Base-by-base conservation (phyloP, 2,888 invertebrate species). In the Pimpla rufipes region DNA sequence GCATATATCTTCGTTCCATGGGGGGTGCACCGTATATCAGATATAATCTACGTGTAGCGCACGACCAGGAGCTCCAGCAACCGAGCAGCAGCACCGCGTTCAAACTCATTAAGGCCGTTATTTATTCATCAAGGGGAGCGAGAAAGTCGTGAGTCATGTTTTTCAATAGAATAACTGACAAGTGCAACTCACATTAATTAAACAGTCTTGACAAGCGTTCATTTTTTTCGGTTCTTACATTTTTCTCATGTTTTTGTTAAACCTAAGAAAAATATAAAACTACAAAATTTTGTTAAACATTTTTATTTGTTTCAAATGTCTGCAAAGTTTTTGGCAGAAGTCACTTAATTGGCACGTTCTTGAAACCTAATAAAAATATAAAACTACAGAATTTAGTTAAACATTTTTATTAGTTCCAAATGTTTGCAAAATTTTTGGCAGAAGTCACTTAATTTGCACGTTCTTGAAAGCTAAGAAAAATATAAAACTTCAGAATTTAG, bases 151-250 rank as follows among this genome's bases (percentile, higher is more conserved):
- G 52, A 52, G 21, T 16, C 52, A 52, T 18, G 16, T 52, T 21
- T 52, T 52, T 52, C 21, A 52, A 52, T 21, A 52, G 18, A 52
- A 52, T 21, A 21, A 52, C 18, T 52, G 52, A 52, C 52, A 52
- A 47, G 47, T 47, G 47, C 47, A 16, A 21, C 18, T 10, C 21
- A 21, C 21, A 18, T 52, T 21, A 52, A 52, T 52, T 21, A 10
- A 52, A 21, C 52, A 16, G 45, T 45, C 47, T 47, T 16, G 47
- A 47, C 47, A 16, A 7, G 16, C 47, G 5, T 29, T 67, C 37
- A 18, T 64, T 16, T n/a, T 2, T 42, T 10, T 45, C 18, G 13
- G 23, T 16, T 21, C 8, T 21, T 18, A 21, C 21, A 52, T 52
- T 52, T 21, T 52, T 21, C 10, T 18, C 18, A 21, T 18, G 18